These are phyloP conservation scores for Cephus rjabovi DNA, from an alignment of 2,888 invertebrate species.

Conservation along the genomic window DNA sequence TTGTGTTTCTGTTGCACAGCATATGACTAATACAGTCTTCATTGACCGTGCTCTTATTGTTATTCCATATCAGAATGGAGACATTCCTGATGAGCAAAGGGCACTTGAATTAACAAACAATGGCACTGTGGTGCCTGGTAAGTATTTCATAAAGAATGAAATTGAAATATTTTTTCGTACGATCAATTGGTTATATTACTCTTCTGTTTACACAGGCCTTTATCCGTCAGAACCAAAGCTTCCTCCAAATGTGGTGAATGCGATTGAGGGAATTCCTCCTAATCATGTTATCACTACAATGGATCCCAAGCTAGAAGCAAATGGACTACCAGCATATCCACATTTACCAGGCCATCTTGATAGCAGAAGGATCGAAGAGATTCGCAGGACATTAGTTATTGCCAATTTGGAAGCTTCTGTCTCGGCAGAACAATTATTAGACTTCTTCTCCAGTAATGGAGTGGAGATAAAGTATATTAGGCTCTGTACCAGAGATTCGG, in stretches of 20 bases:
- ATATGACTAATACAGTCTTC: conserved; percentile 98
- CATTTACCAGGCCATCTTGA: conserved; percentile 89
- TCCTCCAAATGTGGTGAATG: conserved; percentile 91
- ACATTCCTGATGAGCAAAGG: conserved; percentile 95
- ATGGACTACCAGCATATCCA: conserved; percentile 91
- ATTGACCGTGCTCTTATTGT: conserved; percentile 97
- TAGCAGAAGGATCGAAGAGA: conserved; percentile 93
- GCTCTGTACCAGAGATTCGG: conserved; percentile 86
- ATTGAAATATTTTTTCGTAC: background rate
- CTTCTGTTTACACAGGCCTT: conserved; percentile 70
- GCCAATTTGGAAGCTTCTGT: conserved; percentile 80
- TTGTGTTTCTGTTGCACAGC: conserved; percentile 95
- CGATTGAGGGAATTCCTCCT: conserved; percentile 84
- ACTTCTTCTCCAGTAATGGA: conserved; percentile 86
- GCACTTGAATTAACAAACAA: conserved; percentile 94
- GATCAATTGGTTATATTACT: background rate
- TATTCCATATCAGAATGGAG: conserved; percentile 87
- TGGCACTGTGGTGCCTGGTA: conserved; percentile 83
- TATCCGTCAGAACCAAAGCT: conserved; percentile 86
- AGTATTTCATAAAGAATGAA: background rate
- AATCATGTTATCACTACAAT: conserved; percentile 86
- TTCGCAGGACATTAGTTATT: conserved; percentile 89
- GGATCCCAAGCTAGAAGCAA: conserved; percentile 87
- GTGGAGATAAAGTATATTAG: conserved; percentile 93
- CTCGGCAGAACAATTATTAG: conserved; percentile 84